These are phyloP conservation scores for Corythoichthys intestinalis DNA, from an alignment of 2,113 vertebrate genomes.

Conservation along the genomic window DNA sequence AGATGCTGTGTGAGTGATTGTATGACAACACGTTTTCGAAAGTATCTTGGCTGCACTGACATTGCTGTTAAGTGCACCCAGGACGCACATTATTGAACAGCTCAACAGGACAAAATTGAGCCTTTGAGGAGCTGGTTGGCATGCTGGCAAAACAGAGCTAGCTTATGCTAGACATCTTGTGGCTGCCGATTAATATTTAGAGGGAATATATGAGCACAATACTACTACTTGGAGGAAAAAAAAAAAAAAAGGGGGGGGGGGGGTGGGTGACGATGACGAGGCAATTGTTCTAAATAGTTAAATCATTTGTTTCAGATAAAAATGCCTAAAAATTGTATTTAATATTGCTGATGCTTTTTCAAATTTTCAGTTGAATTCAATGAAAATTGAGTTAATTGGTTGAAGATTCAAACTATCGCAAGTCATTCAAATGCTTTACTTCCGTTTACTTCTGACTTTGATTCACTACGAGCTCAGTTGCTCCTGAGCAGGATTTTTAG, in stretches of 20 bases:
- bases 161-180: no score
- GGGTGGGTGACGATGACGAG: no score
- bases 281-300: not conserved
- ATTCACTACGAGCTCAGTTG: no score
- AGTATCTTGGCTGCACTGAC: not conserved
- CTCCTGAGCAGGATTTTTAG: no score
- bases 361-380: not conserved
- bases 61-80: not conserved
- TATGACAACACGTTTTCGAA: not conserved
- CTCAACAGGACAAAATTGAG: conserved; percentile 1
- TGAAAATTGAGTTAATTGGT: not conserved
- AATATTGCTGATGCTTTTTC: not conserved
- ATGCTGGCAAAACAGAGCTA: no score
- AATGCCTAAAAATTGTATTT: not conserved
- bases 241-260: not conserved
- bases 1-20: not conserved
- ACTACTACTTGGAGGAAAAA: not conserved
- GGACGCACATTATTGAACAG: not conserved
- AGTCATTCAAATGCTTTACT: not conserved
- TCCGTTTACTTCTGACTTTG: no score
- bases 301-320: not conserved
- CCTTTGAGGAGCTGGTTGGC: not conserved
- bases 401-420: not conserved
- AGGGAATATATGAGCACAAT: not conserved
- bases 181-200: not conserved